Evolutionary conservation across 2,797 vertebrate species (phyloP).

Genomic region (Sebastes diaconus): DNA sequence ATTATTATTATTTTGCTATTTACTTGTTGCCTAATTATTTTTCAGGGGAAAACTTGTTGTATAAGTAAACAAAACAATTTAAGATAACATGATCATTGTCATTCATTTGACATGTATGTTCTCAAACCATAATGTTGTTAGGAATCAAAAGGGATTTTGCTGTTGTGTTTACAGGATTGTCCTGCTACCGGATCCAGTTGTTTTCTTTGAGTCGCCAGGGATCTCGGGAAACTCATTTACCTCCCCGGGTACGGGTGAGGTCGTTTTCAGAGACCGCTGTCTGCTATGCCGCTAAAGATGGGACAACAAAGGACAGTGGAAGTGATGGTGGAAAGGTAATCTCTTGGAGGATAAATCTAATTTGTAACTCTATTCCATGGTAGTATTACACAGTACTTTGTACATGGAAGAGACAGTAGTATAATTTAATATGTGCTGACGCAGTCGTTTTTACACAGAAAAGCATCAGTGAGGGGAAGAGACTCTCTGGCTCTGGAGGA

Average conservation of each 20-base stretch:
- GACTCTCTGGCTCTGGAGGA: slow-evolving; percentile 88
- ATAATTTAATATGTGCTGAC: neutral
- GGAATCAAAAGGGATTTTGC: neutral
- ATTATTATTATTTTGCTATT: neutral
- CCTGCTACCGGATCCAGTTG: slow-evolving; percentile 86
- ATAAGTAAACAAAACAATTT: neutral
- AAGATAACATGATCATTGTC: neutral
- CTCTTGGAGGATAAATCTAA: neutral
- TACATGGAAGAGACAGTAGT: neutral
- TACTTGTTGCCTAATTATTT: neutral
- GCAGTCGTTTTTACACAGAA: slow-evolving; percentile 80
- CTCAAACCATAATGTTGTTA: neutral
- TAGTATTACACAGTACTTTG: neutral
- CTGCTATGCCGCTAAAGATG: slow-evolving; percentile 93
- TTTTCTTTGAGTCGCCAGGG: slow-evolving; percentile 86
- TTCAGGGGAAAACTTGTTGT: neutral
- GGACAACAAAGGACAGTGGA: slow-evolving; percentile 88
- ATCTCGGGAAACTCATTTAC: slow-evolving; percentile 83
- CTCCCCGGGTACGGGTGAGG: slow-evolving; percentile 82
- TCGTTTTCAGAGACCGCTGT: slow-evolving; percentile 89
- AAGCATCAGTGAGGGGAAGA: slow-evolving; percentile 86
- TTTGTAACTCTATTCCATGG: neutral
- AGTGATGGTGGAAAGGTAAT: slow-evolving; percentile 91
- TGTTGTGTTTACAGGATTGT: slow-evolving; percentile 81
- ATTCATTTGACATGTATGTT: neutral